phyloP scores from a whole-genome alignment of 2,797 vertebrate genomes.

The Catamblyrhynchus diadema region DNA sequence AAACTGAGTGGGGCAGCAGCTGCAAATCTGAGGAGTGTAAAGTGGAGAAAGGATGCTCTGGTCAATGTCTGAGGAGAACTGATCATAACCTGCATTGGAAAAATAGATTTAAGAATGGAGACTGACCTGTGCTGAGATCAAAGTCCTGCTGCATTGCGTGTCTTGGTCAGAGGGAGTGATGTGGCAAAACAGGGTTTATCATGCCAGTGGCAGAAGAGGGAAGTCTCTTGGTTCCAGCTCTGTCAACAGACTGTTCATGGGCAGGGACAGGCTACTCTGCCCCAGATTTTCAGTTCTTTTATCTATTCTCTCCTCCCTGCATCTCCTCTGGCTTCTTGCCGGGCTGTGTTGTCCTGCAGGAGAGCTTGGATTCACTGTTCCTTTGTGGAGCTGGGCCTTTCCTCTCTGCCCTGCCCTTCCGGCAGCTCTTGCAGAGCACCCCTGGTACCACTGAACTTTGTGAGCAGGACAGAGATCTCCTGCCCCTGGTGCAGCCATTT shows the following conservation, averaged over 20 bases:
- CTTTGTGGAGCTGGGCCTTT: neutral
- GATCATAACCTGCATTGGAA: neutral
- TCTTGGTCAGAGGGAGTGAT: neutral
- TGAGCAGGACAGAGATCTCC: neutral
- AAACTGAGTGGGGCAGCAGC: neutral
- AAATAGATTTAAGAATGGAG: neutral
- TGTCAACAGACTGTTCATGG: neutral
- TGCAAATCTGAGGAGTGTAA: neutral
- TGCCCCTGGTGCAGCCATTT: neutral
- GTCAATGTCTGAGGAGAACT: neutral
- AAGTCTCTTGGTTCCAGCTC: neutral
- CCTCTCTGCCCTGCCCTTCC: neutral
- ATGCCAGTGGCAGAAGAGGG: neutral
- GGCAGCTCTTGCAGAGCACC: neutral
- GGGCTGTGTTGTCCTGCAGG: neutral
- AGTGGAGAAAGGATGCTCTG: neutral
- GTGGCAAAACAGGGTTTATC: neutral
- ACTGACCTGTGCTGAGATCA: neutral
- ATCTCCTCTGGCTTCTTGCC: neutral
- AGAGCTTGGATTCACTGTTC: neutral
- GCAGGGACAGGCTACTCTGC: neutral
- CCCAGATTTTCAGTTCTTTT: neutral
- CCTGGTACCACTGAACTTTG: neutral
- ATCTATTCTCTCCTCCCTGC: neutral
- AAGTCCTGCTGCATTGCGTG: neutral